Evolutionary conservation across 1,140 invertebrate genomes (phyloP).

Genomic region (Camponotus floridanus): DNA sequence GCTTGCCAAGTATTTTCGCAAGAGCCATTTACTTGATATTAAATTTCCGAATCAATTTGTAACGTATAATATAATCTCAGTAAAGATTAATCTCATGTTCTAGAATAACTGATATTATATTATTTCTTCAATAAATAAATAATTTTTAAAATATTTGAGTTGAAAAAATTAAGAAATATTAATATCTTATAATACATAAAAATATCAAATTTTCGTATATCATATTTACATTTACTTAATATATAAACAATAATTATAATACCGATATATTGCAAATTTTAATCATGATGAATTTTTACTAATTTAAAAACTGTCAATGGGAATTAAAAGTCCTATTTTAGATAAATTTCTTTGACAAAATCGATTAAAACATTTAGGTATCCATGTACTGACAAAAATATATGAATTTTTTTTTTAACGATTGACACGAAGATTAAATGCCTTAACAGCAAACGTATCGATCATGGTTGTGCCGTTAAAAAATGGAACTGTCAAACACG

Average conservation of each 20-base stretch:
- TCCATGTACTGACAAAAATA: background rate
- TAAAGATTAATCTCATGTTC: conserved; percentile 1
- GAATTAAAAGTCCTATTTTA: background rate
- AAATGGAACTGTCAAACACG: background rate
- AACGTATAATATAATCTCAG: background rate
- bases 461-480: conserved; percentile 10
- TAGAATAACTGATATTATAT: background rate
- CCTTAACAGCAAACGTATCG: conserved; percentile 32
- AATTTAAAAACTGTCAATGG: background rate
- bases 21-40: background rate
- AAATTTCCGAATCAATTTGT: conserved; percentile 17
- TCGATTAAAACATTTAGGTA: background rate
- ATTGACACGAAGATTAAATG: conserved; percentile 36
- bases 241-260: background rate
- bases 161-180: background rate
- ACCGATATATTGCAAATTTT: background rate
- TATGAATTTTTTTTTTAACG: background rate
- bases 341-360: background rate
- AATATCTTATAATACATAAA: background rate
- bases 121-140: background rate
- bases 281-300: background rate
- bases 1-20: background rate
- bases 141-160: background rate
- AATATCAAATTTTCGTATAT: background rate
- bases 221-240: background rate